Evolutionary conservation across 1,140 invertebrate genomes (phyloP).

Genomic region (Drosophila asahinai): DNA sequence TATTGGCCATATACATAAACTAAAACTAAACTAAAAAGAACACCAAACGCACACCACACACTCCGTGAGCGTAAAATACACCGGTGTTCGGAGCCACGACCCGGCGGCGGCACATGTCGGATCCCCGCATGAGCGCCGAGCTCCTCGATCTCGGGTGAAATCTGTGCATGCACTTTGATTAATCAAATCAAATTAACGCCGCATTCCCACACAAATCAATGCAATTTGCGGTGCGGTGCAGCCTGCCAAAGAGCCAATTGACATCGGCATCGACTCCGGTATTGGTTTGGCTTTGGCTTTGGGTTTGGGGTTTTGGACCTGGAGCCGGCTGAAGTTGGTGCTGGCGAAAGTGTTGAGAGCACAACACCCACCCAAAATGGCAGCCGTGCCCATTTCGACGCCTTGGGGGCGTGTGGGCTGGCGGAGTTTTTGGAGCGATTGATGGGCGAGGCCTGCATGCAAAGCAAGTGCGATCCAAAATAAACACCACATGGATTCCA

Average conservation of each 20-base stretch:
- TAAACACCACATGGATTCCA: conserved; percentile 11
- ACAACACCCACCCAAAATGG: conserved; percentile 79
- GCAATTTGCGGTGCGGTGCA: conserved; percentile 69
- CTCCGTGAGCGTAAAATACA: conserved; percentile 18
- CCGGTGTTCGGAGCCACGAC: conserved; percentile 49
- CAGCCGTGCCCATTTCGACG: conserved; percentile 62
- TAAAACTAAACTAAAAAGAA: conserved; percentile 19
- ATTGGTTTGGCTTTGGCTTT: conserved; percentile 3
- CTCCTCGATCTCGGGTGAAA: conserved; percentile 55
- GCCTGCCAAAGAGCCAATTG: conserved; percentile 60
- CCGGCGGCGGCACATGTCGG: conserved; percentile 61
- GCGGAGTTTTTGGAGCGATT: conserved; percentile 15
- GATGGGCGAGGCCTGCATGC: conserved; percentile 56
- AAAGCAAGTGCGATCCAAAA: conserved; percentile 61
- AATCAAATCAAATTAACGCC: conserved; percentile 82
- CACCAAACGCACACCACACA: conserved; percentile 26
- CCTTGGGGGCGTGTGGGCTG: conserved; percentile 34
- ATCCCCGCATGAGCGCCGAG: conserved; percentile 7
- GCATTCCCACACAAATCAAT: conserved; percentile 83
- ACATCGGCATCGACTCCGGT: conserved; percentile 29
- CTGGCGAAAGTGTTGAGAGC: conserved; percentile 77
- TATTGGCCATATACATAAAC: conserved; percentile 69
- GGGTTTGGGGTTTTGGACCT: neutral
- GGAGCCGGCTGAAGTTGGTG: conserved; percentile 4
- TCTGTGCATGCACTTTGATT: conserved; percentile 72